These are phyloP conservation scores for Cyclina sinensis DNA, from an alignment of 1,140 invertebrate species.

Conservation along the genomic window DNA sequence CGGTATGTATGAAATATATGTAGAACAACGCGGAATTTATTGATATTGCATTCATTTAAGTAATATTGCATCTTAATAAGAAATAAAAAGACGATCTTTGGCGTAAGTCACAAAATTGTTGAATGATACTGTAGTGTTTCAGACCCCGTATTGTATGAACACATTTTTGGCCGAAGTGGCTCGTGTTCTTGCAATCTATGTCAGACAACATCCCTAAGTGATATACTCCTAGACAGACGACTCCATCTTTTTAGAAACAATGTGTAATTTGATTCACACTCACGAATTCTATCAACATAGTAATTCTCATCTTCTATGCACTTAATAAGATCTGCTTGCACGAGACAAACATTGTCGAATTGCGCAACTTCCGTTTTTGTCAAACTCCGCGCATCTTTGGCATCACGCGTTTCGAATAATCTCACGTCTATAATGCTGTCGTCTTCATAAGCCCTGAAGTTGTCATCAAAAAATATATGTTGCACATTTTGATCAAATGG, in stretches of 20 bases:
- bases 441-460: slow-evolving; percentile 82
- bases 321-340: slow-evolving; percentile 83
- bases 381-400: slow-evolving; percentile 74
- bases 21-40: no score
- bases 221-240: slow-evolving; percentile 40
- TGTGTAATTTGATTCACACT: slow-evolving; percentile 82
- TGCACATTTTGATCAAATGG: slow-evolving; percentile 78
- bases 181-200: no score
- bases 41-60: not conserved
- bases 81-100: not conserved
- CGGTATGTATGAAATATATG: no score
- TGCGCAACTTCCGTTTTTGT: slow-evolving; percentile 74
- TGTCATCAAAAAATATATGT: slow-evolving; percentile 86
- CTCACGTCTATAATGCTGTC: slow-evolving; percentile 85
- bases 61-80: slow-evolving; percentile 4
- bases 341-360: slow-evolving; percentile 82
- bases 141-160: no score
- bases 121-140: no score
- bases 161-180: no score
- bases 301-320: slow-evolving; percentile 83
- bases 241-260: slow-evolving; percentile 69
- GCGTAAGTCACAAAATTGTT: not conserved
- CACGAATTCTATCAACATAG: slow-evolving; percentile 78
- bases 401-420: slow-evolving; percentile 73
- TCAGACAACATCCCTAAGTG: not conserved